phyloP scores from a whole-genome alignment of 2,797 vertebrate genomes.

The Trematomus bernacchii region DNA sequence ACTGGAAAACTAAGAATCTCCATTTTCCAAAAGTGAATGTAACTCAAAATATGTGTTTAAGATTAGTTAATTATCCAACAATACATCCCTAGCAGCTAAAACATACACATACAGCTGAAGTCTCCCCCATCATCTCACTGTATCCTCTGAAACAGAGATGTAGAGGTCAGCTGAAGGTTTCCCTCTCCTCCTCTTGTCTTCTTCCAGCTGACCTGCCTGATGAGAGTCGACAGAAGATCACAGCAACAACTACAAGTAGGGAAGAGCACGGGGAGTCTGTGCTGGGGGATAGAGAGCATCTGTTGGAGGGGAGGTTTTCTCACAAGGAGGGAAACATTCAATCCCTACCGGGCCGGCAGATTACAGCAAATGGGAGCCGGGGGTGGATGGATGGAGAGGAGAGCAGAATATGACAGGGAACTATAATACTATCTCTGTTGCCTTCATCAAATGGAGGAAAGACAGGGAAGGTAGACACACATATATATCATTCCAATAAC shows the following conservation, averaged over 20 bases:
- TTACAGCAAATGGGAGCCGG: constrained; percentile 46
- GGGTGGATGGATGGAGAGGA: constrained; percentile 29
- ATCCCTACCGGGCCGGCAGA: constrained; percentile 44
- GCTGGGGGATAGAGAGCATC: constrained; percentile 27
- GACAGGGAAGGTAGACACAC: constrained; percentile 6
- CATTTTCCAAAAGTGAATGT: too few species aligned
- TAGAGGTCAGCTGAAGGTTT: constrained; percentile 34
- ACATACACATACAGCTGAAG: too few species aligned
- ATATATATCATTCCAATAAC: too few species aligned
- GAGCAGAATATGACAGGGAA: constrained; percentile 43
- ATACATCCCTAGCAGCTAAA: too few species aligned
- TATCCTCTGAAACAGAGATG: background rate
- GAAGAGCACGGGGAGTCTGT: constrained; percentile 7
- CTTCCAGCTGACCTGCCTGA: constrained; percentile 69
- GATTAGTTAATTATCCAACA: too few species aligned
- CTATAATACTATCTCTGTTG: background rate
- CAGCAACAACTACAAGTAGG: constrained; percentile 57
- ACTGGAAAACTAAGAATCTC: too few species aligned
- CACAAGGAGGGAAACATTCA: constrained; percentile 23
- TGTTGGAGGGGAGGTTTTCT: constrained; percentile 33
- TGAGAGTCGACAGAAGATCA: constrained; percentile 70
- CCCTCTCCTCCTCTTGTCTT: constrained; percentile 44
- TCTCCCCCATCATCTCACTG: too few species aligned
- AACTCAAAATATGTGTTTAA: too few species aligned
- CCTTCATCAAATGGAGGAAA: constrained; percentile 10